Percentiles rank a stretch among this genome's conserved stretches.
Evolutionary conservation across 2,797 vertebrate species (phyloP).

Genomic region (Myripristis jacobus): DNA sequence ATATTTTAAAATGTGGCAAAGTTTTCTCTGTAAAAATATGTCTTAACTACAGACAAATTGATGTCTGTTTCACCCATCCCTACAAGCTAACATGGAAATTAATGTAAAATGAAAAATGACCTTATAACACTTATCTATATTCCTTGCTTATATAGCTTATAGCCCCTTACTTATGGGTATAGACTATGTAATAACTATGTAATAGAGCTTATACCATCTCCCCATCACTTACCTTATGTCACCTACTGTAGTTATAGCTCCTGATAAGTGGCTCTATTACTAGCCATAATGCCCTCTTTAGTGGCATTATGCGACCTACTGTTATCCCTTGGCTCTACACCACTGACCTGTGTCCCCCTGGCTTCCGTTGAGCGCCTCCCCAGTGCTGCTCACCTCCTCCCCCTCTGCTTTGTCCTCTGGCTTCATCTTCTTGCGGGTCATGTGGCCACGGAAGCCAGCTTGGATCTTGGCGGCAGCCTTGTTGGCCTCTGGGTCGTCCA

Average conservation of each 20-base stretch:
- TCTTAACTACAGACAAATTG: too few species aligned
- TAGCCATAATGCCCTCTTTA: conserved; percentile 55
- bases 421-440: conserved; percentile 99
- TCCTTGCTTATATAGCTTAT: not conserved
- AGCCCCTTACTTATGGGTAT: not conserved
- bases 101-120: too few species aligned
- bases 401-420: conserved; percentile 90
- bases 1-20: too few species aligned
- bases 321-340: conserved; percentile 65
- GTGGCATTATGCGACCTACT: conserved; percentile 56
- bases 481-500: conserved; percentile 97
- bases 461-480: conserved; percentile 98
- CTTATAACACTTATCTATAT: not conserved
- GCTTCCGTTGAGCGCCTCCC: conserved; percentile 81
- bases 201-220: not conserved
- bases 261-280: conserved; percentile 38
- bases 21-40: too few species aligned
- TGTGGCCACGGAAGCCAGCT: conserved; percentile 98
- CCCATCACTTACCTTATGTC: conserved; percentile 55
- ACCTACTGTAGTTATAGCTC: conserved; percentile 19
- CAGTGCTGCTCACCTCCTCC: conserved; percentile 91
- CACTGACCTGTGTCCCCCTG: conserved; percentile 82
- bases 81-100: too few species aligned
- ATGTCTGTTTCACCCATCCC: too few species aligned
- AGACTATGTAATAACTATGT: conserved; percentile 5